Conservation (phyloP, 2,113 vertebrate species). For the Tretioscincus oriximinensis region DNA sequence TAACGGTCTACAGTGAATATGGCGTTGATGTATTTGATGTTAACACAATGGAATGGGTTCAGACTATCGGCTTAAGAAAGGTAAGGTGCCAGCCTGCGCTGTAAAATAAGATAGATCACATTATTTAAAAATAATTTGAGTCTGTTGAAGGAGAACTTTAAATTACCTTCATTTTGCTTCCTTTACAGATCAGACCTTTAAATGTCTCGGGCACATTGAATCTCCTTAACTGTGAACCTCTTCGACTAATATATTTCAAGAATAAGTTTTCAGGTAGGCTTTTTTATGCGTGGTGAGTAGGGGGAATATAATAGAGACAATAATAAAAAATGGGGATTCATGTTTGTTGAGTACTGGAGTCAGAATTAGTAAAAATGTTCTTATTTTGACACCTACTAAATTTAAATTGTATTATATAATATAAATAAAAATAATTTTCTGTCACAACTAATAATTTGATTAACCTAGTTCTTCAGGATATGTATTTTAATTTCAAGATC, state of each 20-base stretch:
- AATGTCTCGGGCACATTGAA: constrained; percentile 90
- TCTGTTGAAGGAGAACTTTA: constrained; percentile 32
- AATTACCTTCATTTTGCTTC: constrained; percentile 25
- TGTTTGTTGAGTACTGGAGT: no score
- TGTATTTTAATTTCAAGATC: no score
- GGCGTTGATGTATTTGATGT: constrained; percentile 94
- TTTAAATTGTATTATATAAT: no score
- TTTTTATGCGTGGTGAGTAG: not conserved
- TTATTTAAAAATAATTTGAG: not conserved
- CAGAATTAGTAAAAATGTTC: no score
- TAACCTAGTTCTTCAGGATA: no score
- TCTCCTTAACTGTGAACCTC: constrained; percentile 86
- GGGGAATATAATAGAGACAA: not conserved
- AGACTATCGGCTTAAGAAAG: constrained; percentile 91
- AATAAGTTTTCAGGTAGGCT: constrained; percentile 83
- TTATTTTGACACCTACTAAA: no score
- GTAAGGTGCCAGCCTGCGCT: constrained; percentile 63
- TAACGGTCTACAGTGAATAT: constrained; percentile 94
- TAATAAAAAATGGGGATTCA: not conserved
- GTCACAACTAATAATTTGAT: no score
- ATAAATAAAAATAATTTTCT: no score
- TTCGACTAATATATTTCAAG: constrained; percentile 91
- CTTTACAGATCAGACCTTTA: constrained; percentile 86
- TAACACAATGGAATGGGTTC: constrained; percentile 91
- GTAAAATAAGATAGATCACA: no score